These are phyloP conservation scores for Poeciliopsis prolifica DNA, from an alignment of 2,113 vertebrate species.

Conservation along the genomic window DNA sequence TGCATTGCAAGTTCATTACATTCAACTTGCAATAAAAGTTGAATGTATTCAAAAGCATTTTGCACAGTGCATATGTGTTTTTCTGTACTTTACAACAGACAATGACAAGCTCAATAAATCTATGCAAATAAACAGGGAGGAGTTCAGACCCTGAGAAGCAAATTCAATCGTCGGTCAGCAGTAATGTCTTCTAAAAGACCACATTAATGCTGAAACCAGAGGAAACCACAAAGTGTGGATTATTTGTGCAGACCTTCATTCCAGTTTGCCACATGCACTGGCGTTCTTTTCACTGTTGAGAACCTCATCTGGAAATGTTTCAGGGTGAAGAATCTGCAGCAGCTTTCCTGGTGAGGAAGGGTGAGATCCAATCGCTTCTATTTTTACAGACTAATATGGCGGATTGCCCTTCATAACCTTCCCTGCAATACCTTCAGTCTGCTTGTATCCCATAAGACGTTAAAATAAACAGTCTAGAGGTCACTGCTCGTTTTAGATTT, in stretches of 20 bases:
- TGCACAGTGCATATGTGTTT: background rate
- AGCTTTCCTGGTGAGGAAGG: constrained; percentile 15
- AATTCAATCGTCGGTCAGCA: background rate
- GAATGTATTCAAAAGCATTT: no score
- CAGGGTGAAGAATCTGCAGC: constrained; percentile 12
- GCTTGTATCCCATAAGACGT: constrained; percentile 17
- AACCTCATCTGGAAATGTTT: background rate
- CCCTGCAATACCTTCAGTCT: background rate
- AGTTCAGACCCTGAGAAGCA: background rate
- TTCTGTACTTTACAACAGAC: background rate
- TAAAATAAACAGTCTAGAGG: constrained; percentile 43
- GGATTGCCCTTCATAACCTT: constrained; percentile 34
- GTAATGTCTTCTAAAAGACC: background rate
- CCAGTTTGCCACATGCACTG: background rate
- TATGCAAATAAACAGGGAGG: constrained; percentile 26
- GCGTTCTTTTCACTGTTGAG: background rate
- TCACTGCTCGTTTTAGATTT: constrained; percentile 34
- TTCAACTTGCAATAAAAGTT: no score
- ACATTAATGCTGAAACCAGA: background rate
- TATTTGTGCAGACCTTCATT: background rate
- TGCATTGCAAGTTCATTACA: no score
- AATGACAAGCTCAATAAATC: background rate
- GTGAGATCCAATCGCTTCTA: constrained; percentile 26
- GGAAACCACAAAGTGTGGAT: background rate
- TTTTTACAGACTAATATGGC: constrained; percentile 40